Conservation (phyloP, 2,797 vertebrate species). For the Crocidura indochinensis region DNA sequence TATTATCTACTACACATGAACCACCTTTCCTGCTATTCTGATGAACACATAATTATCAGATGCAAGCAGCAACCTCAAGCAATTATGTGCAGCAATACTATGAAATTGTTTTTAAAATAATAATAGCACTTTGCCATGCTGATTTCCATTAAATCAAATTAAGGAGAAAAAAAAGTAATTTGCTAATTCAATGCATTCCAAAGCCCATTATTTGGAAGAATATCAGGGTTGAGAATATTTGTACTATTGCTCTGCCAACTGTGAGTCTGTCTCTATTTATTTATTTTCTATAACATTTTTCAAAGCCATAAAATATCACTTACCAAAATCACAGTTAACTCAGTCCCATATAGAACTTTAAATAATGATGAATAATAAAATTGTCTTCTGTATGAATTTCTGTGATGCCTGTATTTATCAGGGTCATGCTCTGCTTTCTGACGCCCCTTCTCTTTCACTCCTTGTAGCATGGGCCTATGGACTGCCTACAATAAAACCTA, state of each 20-base stretch:
- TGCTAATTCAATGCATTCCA: conserved; percentile 31
- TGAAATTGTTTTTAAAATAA: conserved; percentile 52
- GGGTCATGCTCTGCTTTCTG: not conserved
- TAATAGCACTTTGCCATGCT: not conserved
- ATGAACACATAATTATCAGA: not conserved
- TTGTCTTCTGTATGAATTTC: conserved; percentile 6
- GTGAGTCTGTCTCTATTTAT: not conserved
- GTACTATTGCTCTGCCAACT: conserved; percentile 13
- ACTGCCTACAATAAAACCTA: not conserved
- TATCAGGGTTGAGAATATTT: conserved; percentile 43
- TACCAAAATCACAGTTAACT: not conserved
- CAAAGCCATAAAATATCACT: not conserved
- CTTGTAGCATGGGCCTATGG: not conserved
- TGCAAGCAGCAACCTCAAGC: not conserved
- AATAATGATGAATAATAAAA: not conserved
- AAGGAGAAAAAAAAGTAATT: conserved; percentile 42
- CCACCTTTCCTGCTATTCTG: not conserved
- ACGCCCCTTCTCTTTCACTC: not conserved
- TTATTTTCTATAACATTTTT: conserved; percentile 46
- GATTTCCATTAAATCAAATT: conserved; percentile 38
- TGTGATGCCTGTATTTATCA: not conserved
- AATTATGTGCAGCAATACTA: conserved; percentile 6
- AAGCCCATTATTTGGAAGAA: conserved; percentile 13
- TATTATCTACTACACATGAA: not conserved
- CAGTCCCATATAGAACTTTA: not conserved